phyloP scores from a whole-genome alignment of 2,113 vertebrate genomes.

The Malurus alboscapulatus region DNA sequence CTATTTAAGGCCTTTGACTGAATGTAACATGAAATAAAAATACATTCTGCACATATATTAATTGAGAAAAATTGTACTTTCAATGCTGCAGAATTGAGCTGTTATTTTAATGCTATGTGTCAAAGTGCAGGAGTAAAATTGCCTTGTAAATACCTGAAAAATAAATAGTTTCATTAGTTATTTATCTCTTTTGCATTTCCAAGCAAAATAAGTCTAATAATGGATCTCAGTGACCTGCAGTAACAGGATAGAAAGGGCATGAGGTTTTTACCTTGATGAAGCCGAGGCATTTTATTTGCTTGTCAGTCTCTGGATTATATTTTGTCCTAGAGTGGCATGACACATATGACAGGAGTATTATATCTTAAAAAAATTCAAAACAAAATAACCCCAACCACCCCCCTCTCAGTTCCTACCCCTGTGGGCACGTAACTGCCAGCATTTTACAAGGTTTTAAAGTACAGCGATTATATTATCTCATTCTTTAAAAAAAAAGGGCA shows the following conservation, averaged over 20 bases:
- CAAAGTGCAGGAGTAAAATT: neutral
- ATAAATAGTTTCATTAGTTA: neutral
- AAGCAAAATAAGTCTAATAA: neutral
- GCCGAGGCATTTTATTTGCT: constrained; percentile 1
- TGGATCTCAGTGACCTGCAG: neutral
- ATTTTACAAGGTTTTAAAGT: constrained; percentile 24
- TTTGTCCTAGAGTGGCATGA: neutral
- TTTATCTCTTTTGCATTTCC: neutral
- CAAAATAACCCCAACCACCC: neutral
- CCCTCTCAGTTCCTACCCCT: neutral
- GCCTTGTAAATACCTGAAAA: neutral
- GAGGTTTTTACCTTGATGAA: neutral
- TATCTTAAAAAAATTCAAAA: neutral
- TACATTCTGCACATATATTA: neutral
- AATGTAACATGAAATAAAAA: constrained; percentile 10
- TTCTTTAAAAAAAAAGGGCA: neutral
- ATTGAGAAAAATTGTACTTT: neutral
- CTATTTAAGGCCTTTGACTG: constrained; percentile 20
- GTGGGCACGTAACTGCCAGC: neutral
- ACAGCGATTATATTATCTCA: constrained; percentile 26
- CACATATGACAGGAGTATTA: neutral
- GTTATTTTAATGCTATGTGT: neutral
- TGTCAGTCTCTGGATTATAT: neutral
- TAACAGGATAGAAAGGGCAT: neutral
- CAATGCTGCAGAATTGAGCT: neutral